phyloP scores from a whole-genome alignment of 2,888 invertebrate genomes.

The Drosophila anomalata region DNA sequence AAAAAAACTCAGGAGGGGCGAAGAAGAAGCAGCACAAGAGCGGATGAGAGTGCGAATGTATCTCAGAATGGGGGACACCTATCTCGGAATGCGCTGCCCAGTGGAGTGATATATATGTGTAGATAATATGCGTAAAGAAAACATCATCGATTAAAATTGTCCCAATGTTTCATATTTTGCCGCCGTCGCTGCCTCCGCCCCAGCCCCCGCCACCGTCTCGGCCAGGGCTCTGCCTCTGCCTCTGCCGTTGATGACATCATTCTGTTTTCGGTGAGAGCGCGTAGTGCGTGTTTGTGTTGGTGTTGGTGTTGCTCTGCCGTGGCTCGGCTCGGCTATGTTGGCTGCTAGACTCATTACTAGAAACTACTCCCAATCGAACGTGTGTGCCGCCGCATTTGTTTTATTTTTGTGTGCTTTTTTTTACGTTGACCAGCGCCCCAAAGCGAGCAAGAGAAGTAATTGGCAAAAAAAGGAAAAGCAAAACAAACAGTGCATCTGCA shows the following conservation, averaged over 20 bases:
- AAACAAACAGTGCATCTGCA: background rate
- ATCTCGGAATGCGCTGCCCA: slow-evolving; percentile 5
- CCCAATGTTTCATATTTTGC: slow-evolving; percentile 46
- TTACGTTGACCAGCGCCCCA: background rate
- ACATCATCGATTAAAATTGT: slow-evolving; percentile 77
- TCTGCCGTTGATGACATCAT: slow-evolving; percentile 72
- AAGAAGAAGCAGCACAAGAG: slow-evolving; percentile 31
- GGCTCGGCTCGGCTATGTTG: background rate
- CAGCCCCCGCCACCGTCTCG: slow-evolving; percentile 32
- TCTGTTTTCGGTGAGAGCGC: slow-evolving; percentile 65
- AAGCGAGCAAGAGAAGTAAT: background rate
- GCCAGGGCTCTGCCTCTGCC: background rate
- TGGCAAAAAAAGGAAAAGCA: background rate
- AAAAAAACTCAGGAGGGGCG: slow-evolving; percentile 27
- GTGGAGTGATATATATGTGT: slow-evolving; percentile 9
- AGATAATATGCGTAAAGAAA: slow-evolving; percentile 57
- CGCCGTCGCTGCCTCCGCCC: slow-evolving; percentile 24
- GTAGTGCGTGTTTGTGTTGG: slow-evolving; percentile 27
- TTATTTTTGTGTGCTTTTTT: slow-evolving; percentile 25
- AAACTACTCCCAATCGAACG: slow-evolving; percentile 35
- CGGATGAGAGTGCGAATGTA: slow-evolving; percentile 53
- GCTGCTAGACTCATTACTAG: slow-evolving; percentile 32
- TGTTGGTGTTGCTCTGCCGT: slow-evolving; percentile 17
- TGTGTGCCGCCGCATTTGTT: slow-evolving; percentile 28
- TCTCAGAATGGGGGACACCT: slow-evolving; percentile 61